phyloP scores from a whole-genome alignment of 2,888 invertebrate species.

The Eupeodes latifasciatus region DNA sequence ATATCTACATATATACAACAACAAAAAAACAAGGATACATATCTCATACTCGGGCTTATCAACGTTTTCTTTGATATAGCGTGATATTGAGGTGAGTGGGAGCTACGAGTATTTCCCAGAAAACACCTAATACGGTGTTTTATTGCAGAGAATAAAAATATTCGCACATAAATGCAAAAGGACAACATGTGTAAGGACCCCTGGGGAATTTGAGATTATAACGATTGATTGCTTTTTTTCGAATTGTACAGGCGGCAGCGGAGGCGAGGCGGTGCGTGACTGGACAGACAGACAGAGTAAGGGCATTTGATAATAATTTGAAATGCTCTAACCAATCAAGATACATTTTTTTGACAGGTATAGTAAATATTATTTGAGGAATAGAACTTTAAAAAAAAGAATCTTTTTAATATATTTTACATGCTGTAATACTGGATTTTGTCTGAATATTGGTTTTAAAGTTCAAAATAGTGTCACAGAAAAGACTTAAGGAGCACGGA shows the following conservation, averaged over 20 bases:
- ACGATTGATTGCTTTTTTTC: not conserved
- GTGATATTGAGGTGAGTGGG: slow-evolving; percentile 32
- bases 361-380: no score
- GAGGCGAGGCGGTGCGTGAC: no score
- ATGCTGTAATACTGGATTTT: no score
- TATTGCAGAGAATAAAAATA: slow-evolving; percentile 64
- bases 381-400: no score
- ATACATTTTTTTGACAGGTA: no score
- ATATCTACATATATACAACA: not conserved
- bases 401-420: no score
- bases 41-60: slow-evolving; percentile 9
- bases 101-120: slow-evolving; percentile 3
- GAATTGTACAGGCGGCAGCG: not conserved
- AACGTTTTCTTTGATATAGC: slow-evolving; percentile 25
- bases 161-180: slow-evolving; percentile 8
- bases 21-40: not conserved
- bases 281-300: no score
- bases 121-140: slow-evolving; percentile 52
- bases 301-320: no score
- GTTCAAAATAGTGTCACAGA: no score
- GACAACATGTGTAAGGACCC: not conserved
- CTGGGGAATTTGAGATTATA: not conserved
- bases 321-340: no score
- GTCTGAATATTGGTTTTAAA: no score
- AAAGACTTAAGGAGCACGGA: no score